A percentile compares a stretch with the other conserved stretches of the same genome.
Evolutionary conservation across 2,113 vertebrate species (phyloP).

Genomic region (Percopsis transmontana): DNA sequence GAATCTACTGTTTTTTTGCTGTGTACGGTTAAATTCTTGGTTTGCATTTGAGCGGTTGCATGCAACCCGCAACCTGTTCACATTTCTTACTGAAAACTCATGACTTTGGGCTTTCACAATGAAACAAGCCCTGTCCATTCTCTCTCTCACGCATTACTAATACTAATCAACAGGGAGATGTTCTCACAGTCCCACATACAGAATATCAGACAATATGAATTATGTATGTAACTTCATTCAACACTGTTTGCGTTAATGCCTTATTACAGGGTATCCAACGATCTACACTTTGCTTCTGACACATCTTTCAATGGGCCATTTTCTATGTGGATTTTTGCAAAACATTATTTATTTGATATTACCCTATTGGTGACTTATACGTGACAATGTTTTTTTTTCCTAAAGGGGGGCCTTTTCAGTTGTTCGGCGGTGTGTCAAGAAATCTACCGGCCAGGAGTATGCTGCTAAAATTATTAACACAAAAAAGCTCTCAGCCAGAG

Average conservation of each 20-base stretch:
- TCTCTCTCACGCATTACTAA: conserved; percentile 13
- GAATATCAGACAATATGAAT: conserved; percentile 44
- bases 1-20: background rate
- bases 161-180: background rate
- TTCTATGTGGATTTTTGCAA: background rate
- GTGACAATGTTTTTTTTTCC: conserved; percentile 26
- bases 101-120: conserved; percentile 30
- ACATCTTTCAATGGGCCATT: background rate
- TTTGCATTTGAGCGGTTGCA: conserved; percentile 18
- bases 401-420: conserved; percentile 97
- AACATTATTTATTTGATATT: background rate
- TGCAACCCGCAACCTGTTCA: conserved; percentile 22
- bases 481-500: conserved; percentile 97
- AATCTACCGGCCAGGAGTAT: conserved; percentile 94
- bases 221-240: conserved; percentile 35
- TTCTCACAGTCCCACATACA: conserved; percentile 31
- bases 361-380: conserved; percentile 2
- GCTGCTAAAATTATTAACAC: conserved; percentile 99
- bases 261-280: too few relatives aligned
- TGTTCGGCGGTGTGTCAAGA: conserved; percentile 96
- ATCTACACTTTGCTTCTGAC: background rate
- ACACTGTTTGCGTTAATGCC: background rate
- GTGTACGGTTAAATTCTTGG: background rate
- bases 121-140: background rate
- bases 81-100: conserved; percentile 30